Evolutionary conservation across 2,888 invertebrate species (phyloP).

Genomic region (Antitype chi): DNA sequence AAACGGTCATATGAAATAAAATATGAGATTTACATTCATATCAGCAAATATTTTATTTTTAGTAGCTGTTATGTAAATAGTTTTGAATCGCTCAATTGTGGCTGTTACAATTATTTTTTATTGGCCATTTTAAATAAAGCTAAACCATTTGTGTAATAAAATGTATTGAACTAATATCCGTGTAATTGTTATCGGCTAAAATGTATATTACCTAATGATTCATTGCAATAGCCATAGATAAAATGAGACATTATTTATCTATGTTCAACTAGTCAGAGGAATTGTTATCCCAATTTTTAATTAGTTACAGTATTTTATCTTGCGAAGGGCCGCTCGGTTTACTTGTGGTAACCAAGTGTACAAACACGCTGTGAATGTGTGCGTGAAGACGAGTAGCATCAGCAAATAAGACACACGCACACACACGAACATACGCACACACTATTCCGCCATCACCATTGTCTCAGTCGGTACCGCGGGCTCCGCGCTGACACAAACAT

Average conservation of each 20-base stretch:
- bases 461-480: no score
- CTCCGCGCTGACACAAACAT: no score
- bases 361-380: no score
- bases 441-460: no score
- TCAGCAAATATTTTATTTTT: conserved; percentile 12
- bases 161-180: conserved; percentile 18
- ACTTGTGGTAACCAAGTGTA: no score
- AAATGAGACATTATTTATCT: neutral
- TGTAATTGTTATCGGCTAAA: conserved; percentile 34
- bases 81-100: conserved; percentile 31
- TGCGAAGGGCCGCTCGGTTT: no score
- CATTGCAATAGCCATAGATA: conserved; percentile 8
- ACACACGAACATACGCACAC: no score
- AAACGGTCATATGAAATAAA: conserved; percentile 2
- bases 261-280: neutral
- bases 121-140: conserved; percentile 38
- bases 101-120: conserved; percentile 38
- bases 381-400: no score
- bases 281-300: neutral
- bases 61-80: conserved; percentile 24
- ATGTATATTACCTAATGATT: conserved; percentile 14
- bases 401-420: no score
- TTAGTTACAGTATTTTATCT: no score
- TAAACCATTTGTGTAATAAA: conserved; percentile 14
- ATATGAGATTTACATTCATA: neutral